Conservation (phyloP, 1,140 invertebrate genomes). For the Diorhabda carinulata region DNA sequence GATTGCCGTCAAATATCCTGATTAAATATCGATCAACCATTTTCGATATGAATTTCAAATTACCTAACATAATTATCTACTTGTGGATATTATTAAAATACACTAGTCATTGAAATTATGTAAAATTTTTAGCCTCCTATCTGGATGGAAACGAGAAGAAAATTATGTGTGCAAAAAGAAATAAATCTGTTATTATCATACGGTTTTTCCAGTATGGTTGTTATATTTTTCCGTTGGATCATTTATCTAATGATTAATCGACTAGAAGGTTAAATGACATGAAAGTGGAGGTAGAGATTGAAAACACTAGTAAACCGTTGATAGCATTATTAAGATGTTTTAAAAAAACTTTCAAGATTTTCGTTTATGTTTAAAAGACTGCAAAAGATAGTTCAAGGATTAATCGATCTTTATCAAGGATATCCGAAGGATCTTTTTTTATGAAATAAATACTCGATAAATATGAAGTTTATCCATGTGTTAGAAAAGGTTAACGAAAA, state of each 20-base stretch:
- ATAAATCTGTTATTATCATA: constrained; percentile 3
- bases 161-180: not conserved
- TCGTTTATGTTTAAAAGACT: not conserved
- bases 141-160: not conserved
- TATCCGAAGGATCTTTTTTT: no score
- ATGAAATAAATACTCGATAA: no score
- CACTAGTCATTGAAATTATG: not conserved
- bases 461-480: no score
- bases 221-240: constrained; percentile 1
- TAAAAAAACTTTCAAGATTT: not conserved
- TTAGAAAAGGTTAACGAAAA: no score
- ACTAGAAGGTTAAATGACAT: not conserved
- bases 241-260: not conserved
- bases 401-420: no score
- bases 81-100: no score
- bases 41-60: no score
- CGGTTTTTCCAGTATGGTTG: not conserved
- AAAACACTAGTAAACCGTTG: not conserved
- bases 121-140: not conserved
- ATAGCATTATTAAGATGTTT: not conserved
- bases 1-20: no score
- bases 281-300: not conserved
- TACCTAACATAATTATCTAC: no score
- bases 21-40: no score
- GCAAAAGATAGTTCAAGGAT: no score